Evolutionary conservation across 2,797 vertebrate species (phyloP).

Genomic region (Megaceryle alcyon): DNA sequence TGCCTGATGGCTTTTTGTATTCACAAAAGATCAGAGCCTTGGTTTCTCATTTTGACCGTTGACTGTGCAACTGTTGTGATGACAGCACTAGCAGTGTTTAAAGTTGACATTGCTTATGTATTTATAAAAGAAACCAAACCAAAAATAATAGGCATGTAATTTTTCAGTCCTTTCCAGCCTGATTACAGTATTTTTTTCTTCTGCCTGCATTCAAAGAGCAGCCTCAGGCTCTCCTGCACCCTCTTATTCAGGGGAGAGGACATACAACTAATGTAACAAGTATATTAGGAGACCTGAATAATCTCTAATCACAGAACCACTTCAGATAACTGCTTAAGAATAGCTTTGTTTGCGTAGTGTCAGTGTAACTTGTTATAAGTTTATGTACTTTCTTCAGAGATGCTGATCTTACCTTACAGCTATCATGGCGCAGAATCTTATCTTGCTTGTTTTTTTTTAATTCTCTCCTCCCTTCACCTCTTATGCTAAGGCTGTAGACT

Average conservation of each 20-base stretch:
- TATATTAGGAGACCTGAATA: not conserved
- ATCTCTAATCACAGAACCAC: not conserved
- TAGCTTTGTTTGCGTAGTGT: not conserved
- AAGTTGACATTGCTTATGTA: not conserved
- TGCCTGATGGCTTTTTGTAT: not conserved
- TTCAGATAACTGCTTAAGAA: not conserved
- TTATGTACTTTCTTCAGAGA: not conserved
- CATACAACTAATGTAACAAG: not conserved
- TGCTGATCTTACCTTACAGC: not conserved
- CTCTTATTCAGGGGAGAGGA: not conserved
- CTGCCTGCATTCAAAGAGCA: not conserved
- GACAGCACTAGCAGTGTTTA: not conserved
- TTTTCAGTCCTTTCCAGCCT: not conserved
- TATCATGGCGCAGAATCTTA: not conserved
- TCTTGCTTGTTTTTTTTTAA: not conserved
- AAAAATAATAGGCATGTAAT: not conserved
- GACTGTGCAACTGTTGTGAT: not conserved
- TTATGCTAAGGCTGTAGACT: not conserved
- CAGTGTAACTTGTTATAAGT: not conserved
- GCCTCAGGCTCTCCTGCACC: not conserved
- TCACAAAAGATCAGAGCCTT: not conserved
- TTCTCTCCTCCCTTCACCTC: not conserved
- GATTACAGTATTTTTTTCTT: not conserved
- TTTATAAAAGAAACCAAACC: not conserved
- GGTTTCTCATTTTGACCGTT: not conserved